These are phyloP conservation scores for Suricata suricatta DNA, from an alignment of 2,113 vertebrate genomes.

Conservation along the genomic window DNA sequence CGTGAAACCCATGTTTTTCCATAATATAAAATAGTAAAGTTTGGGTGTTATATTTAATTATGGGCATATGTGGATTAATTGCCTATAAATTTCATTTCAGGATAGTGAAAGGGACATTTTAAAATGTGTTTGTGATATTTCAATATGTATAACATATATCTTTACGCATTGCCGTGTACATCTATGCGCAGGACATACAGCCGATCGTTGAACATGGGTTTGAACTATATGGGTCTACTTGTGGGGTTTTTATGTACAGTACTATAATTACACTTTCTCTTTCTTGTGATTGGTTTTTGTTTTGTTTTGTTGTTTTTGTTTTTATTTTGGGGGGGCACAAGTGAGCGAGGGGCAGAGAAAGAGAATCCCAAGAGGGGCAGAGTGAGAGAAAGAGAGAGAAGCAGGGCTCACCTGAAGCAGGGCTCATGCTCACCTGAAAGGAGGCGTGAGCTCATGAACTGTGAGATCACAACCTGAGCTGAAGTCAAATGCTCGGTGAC, in stretches of 20 bases:
- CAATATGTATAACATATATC: not conserved
- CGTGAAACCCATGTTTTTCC: slow-evolving; percentile 10
- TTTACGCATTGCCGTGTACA: not conserved
- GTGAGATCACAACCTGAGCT: no score
- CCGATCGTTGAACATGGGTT: not conserved
- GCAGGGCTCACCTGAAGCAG: no score
- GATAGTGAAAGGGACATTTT: slow-evolving; percentile 45
- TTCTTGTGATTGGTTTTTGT: not conserved
- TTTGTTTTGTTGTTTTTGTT: no score
- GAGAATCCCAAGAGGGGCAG: no score
- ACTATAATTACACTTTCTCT: not conserved
- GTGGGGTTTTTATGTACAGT: not conserved
- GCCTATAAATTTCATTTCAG: slow-evolving; percentile 50
- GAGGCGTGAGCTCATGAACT: no score
- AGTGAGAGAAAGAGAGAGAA: no score
- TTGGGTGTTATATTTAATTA: slow-evolving; percentile 54
- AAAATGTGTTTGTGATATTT: not conserved
- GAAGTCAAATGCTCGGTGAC: no score
- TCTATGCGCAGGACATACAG: not conserved
- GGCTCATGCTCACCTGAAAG: no score
- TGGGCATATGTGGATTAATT: slow-evolving; percentile 10
- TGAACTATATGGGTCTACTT: not conserved
- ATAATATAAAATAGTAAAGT: slow-evolving; percentile 41
- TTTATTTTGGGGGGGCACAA: no score
- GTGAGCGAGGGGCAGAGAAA: no score